Conservation (phyloP, 2,888 invertebrate genomes). For the Eledona agricola region DNA sequence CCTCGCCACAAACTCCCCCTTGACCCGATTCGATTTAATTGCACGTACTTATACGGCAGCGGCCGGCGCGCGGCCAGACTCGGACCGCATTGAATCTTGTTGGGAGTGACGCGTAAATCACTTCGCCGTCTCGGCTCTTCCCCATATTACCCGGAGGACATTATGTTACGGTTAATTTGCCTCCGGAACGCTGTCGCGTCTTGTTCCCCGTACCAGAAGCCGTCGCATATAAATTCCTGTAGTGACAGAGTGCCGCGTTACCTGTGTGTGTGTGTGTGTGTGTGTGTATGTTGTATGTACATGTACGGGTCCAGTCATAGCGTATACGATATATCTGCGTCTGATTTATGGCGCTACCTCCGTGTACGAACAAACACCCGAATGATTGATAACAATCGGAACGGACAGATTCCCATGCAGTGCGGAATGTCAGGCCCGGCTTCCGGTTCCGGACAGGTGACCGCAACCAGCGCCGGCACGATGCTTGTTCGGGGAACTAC, state of each 20-base stretch:
- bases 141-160: slow-evolving; percentile 3
- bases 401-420: slow-evolving; percentile 56
- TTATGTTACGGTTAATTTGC: slow-evolving; percentile 17
- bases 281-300: too few relatives aligned
- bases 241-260: slow-evolving; percentile 26
- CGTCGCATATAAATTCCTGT: slow-evolving; percentile 28
- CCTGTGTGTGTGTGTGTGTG: too few relatives aligned
- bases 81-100: too few relatives aligned
- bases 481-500: slow-evolving; percentile 60
- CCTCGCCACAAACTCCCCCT: slow-evolving; percentile 42
- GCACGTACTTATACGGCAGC: slow-evolving; percentile 25
- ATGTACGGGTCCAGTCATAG: too few relatives aligned
- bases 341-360: slow-evolving; percentile 30
- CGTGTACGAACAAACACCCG: slow-evolving; percentile 17
- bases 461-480: slow-evolving; percentile 54
- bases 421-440: slow-evolving; percentile 56
- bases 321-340: slow-evolving; percentile 25
- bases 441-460: slow-evolving; percentile 64
- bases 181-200: slow-evolving; percentile 6
- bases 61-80: too few relatives aligned
- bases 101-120: too few relatives aligned
- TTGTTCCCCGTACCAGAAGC: slow-evolving; percentile 21
- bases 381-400: slow-evolving; percentile 46
- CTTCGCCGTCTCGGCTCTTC: slow-evolving; percentile 6
- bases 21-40: slow-evolving; percentile 38